Percentiles rank a stretch among this genome's conserved stretches.
phyloP scores from a whole-genome alignment of 2,888 invertebrate genomes.

The Pammene fasciana region DNA sequence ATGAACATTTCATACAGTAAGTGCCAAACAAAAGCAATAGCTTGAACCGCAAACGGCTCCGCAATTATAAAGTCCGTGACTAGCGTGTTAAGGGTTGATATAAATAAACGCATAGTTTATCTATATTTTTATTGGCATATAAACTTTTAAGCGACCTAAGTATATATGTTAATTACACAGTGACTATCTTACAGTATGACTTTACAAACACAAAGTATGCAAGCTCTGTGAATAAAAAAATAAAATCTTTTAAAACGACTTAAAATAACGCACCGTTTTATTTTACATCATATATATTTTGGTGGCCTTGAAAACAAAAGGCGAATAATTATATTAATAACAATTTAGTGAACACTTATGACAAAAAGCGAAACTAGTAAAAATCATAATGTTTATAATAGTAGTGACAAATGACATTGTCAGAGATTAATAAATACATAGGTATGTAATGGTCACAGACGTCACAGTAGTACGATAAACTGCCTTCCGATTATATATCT shows the following conservation, averaged over 20 bases:
- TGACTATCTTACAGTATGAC: conserved; percentile 74
- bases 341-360: conserved; percentile 24
- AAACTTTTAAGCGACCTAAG: conserved; percentile 73
- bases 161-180: conserved; percentile 65
- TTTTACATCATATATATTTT: conserved; percentile 50
- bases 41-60: too few species aligned
- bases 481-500: background rate
- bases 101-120: conserved; percentile 58
- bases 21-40: too few species aligned
- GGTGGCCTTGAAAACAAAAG: conserved; percentile 48
- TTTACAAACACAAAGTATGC: conserved; percentile 61
- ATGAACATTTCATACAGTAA: too few species aligned
- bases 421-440: conserved; percentile 28
- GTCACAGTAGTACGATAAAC: background rate
- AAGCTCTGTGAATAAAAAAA: conserved; percentile 74
- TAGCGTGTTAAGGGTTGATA: conserved; percentile 42
- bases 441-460: background rate
- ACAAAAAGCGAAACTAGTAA: conserved; percentile 22
- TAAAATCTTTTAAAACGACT: conserved; percentile 68
- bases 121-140: conserved; percentile 73
- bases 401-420: conserved; percentile 29
- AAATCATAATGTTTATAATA: conserved; percentile 20
- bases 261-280: conserved; percentile 65
- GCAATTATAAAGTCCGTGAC: too few species aligned
- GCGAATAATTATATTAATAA: conserved; percentile 42